phyloP scores from a whole-genome alignment of 2,888 invertebrate species.

The Onchidella celtica region DNA sequence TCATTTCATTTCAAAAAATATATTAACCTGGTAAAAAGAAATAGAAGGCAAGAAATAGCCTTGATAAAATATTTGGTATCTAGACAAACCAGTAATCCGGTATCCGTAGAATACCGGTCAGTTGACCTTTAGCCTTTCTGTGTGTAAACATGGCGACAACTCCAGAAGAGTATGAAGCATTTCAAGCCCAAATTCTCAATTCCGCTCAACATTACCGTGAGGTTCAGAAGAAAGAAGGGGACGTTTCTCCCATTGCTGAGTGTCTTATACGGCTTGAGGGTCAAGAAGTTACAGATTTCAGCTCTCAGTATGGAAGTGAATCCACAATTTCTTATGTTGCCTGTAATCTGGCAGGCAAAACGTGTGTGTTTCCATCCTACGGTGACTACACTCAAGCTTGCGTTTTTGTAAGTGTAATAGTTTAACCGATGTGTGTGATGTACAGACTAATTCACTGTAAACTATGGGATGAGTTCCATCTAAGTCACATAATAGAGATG shows the following conservation, averaged over 20 bases:
- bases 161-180: constrained; percentile 11
- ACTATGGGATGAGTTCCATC: too few relatives aligned
- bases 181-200: constrained; percentile 29
- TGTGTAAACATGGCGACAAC: constrained; percentile 25
- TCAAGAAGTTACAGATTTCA: constrained; percentile 87
- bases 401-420: constrained; percentile 87
- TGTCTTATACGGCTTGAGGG: constrained; percentile 75
- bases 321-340: constrained; percentile 94
- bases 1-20: too few relatives aligned
- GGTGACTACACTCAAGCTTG: constrained; percentile 95
- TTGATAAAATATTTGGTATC: too few relatives aligned
- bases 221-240: constrained; percentile 33
- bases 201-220: constrained; percentile 30
- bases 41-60: too few relatives aligned
- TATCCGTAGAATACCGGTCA: too few relatives aligned
- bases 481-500: too few relatives aligned
- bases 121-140: background rate
- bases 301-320: constrained; percentile 94
- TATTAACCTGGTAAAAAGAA: too few relatives aligned
- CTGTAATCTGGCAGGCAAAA: constrained; percentile 89
- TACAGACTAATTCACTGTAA: too few relatives aligned
- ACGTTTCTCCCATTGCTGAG: constrained; percentile 22
- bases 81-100: too few relatives aligned
- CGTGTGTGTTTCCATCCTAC: constrained; percentile 91
- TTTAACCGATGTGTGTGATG: background rate